These are phyloP conservation scores for Epiblema foenella DNA, from an alignment of 2,888 invertebrate genomes.

Conservation along the genomic window DNA sequence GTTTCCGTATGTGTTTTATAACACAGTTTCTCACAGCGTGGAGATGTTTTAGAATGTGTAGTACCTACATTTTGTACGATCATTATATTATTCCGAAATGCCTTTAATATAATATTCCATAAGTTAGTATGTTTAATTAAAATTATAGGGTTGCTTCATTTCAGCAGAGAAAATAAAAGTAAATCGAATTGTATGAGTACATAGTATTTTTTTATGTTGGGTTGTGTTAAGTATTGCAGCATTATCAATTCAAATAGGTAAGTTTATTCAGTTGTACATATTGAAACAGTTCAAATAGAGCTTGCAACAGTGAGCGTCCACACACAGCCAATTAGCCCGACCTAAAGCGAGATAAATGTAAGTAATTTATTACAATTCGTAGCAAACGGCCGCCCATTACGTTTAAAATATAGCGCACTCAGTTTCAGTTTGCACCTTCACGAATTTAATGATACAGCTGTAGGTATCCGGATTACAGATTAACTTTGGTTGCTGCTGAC, in stretches of 20 bases:
- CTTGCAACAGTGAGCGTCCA: constrained; percentile 51
- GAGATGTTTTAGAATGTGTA: background rate
- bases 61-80: background rate
- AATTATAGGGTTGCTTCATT: background rate
- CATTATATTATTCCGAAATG: background rate
- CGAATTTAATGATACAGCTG: constrained; percentile 58
- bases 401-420: constrained; percentile 75
- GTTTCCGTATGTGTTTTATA: constrained; percentile 25
- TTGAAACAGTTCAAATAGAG: constrained; percentile 28
- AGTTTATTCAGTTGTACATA: constrained; percentile 27
- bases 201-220: background rate
- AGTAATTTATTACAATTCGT: constrained; percentile 75
- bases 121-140: background rate
- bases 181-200: background rate
- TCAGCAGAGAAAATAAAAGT: background rate
- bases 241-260: constrained; percentile 20
- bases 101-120: background rate
- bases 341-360: constrained; percentile 72
- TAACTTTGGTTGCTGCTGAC: constrained; percentile 39
- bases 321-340: constrained; percentile 72
- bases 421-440: constrained; percentile 56
- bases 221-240: background rate
- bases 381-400: constrained; percentile 71
- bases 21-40: background rate
- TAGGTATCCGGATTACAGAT: constrained; percentile 41